These are phyloP conservation scores for Pemphigus obesinymphae DNA, from an alignment of 1,140 invertebrate species.

Conservation along the genomic window DNA sequence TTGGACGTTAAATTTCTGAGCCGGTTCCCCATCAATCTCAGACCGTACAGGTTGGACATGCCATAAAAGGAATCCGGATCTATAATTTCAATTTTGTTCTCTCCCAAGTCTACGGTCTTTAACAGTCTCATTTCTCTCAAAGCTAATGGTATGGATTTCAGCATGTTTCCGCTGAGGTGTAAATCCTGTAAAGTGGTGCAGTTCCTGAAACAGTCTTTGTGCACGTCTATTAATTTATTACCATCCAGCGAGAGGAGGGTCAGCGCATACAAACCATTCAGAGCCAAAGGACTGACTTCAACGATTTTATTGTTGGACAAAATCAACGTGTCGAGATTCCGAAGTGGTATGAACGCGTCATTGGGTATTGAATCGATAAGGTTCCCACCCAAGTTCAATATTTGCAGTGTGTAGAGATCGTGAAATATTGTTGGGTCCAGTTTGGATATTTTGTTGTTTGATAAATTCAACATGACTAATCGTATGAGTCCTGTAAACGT, in stretches of 20 bases:
- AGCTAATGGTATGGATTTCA: slow-evolving; percentile 68
- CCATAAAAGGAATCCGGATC: slow-evolving; percentile 76
- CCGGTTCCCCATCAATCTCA: slow-evolving; percentile 81
- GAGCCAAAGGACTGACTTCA: slow-evolving; percentile 67
- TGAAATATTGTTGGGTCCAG: slow-evolving; percentile 74
- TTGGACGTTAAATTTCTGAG: slow-evolving; percentile 78
- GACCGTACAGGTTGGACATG: slow-evolving; percentile 71
- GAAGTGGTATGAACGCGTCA: slow-evolving; percentile 74
- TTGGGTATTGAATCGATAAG: slow-evolving; percentile 70
- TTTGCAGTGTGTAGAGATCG: slow-evolving; percentile 75
- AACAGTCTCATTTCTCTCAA: slow-evolving; percentile 69
- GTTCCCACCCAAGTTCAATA: slow-evolving; percentile 75
- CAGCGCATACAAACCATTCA: slow-evolving; percentile 74
- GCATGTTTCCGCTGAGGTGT: slow-evolving; percentile 74
- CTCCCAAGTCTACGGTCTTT: slow-evolving; percentile 73
- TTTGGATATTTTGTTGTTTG: slow-evolving; percentile 74
- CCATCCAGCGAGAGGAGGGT: slow-evolving; percentile 73
- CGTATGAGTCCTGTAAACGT: slow-evolving; percentile 83
- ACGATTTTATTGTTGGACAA: slow-evolving; percentile 74
- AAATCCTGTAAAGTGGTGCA: slow-evolving; percentile 72
- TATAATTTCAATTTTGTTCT: slow-evolving; percentile 70
- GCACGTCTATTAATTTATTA: slow-evolving; percentile 69
- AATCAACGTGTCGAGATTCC: slow-evolving; percentile 74
- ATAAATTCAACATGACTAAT: slow-evolving; percentile 77
- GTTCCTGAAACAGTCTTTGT: slow-evolving; percentile 76